phyloP scores from a whole-genome alignment of 2,888 invertebrate species.

The Pseudeuparius sepicola region DNA sequence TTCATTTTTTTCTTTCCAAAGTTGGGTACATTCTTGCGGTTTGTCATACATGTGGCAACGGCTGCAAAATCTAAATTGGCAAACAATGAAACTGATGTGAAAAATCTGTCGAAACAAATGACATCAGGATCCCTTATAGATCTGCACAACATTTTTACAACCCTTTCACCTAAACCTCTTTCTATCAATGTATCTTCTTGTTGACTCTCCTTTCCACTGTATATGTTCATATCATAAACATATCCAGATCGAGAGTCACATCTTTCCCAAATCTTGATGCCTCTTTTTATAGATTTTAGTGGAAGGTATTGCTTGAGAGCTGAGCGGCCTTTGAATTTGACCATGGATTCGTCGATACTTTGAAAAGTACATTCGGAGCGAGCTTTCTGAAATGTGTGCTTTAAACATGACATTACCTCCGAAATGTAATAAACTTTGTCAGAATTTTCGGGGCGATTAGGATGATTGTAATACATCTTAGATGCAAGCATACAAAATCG shows the following conservation, averaged over 20 bases:
- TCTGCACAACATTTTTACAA: too few species aligned
- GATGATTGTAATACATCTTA: slow-evolving; percentile 10
- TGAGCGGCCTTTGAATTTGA: slow-evolving; percentile 17
- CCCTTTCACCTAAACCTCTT: too few species aligned
- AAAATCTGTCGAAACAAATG: too few species aligned
- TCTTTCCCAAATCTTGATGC: slow-evolving; percentile 18
- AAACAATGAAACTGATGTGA: too few species aligned
- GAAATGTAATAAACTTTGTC: slow-evolving; percentile 9
- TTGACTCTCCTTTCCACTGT: slow-evolving; percentile 17
- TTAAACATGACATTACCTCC: slow-evolving; percentile 9
- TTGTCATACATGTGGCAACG: too few species aligned
- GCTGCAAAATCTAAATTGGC: too few species aligned
- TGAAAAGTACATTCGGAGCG: too few species aligned
- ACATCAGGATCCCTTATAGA: too few species aligned
- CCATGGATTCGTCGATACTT: slow-evolving; percentile 16
- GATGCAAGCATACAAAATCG: slow-evolving; percentile 5
- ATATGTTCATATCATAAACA: slow-evolving; percentile 19
- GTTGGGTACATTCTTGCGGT: too few species aligned
- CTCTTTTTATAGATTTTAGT: slow-evolving; percentile 20
- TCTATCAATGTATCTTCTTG: too few species aligned
- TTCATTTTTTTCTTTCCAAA: too few species aligned
- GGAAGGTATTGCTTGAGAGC: slow-evolving; percentile 17
- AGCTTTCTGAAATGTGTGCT: slow-evolving; percentile 4
- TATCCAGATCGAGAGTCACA: slow-evolving; percentile 18
- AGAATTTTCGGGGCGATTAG: slow-evolving; percentile 9